Percentiles rank a stretch among this genome's conserved stretches.
These are phyloP conservation scores for Chrysolina oricalcia DNA, from an alignment of 2,888 invertebrate genomes.

Conservation along the genomic window DNA sequence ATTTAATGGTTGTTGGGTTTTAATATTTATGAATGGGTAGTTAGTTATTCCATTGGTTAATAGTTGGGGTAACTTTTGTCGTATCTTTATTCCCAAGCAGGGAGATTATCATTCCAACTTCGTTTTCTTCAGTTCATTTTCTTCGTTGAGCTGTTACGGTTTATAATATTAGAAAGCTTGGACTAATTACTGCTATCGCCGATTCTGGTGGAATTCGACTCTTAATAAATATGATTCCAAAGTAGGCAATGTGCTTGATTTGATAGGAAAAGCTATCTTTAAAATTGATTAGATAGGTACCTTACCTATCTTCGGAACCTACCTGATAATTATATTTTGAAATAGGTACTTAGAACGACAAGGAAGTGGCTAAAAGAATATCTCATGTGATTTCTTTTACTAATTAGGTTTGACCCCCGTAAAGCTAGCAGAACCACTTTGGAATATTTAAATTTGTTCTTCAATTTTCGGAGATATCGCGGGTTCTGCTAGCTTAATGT, in stretches of 20 bases:
- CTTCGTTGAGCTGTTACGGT: slow-evolving; percentile 36
- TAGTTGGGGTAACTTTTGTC: not conserved
- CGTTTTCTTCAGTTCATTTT: slow-evolving; percentile 1
- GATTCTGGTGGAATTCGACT: slow-evolving; percentile 35
- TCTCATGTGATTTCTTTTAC: not conserved
- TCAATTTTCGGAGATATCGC: no score
- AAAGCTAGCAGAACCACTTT: no score
- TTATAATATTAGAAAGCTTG: slow-evolving; percentile 47
- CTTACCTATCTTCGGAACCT: not conserved
- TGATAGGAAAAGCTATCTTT: not conserved
- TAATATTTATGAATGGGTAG: slow-evolving; percentile 17
- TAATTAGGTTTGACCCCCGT: not conserved
- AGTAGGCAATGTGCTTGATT: slow-evolving; percentile 10
- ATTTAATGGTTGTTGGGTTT: slow-evolving; percentile 16
- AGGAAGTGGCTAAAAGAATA: not conserved
- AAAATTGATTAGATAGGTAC: slow-evolving; percentile 8
- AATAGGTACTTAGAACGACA: not conserved
- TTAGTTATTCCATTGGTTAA: not conserved
- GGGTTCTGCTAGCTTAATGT: no score
- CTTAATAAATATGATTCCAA: slow-evolving; percentile 34
- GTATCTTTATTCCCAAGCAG: not conserved
- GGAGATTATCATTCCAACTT: not conserved
- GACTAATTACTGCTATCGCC: slow-evolving; percentile 34
- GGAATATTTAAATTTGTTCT: no score
- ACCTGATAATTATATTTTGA: not conserved